A percentile compares a stretch with the other conserved stretches of the same genome.
These are phyloP conservation scores for Montipora sp. DNA, from an alignment of 64 coral and sea anemone species.

Conservation along the genomic window DNA sequence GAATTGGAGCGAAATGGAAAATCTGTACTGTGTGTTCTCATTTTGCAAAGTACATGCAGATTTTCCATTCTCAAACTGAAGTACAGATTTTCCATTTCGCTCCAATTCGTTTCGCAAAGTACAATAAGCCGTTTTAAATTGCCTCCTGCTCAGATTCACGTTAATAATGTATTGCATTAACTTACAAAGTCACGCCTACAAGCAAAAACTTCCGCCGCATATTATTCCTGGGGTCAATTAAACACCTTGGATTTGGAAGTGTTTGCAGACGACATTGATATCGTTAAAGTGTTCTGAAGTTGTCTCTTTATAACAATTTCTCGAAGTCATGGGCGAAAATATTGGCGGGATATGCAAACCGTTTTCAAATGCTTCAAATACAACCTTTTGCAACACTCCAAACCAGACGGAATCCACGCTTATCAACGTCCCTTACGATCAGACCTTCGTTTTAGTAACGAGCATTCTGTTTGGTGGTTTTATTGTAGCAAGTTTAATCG, in stretches of 20 bases:
- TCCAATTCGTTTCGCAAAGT: no score
- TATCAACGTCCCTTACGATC: neutral
- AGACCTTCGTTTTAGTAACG: neutral
- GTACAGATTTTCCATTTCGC: no score
- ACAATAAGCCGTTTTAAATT: neutral
- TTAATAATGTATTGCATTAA: neutral
- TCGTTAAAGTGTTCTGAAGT: no score
- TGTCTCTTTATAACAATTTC: neutral
- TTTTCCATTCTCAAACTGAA: no score
- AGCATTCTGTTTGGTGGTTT: slow-evolving; percentile 29
- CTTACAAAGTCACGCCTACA: neutral
- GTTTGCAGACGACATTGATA: neutral
- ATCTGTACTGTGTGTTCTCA: no score
- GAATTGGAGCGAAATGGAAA: no score
- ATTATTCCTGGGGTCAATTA: no score
- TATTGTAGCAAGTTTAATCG: slow-evolving; percentile 40
- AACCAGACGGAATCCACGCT: neutral
- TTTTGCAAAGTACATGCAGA: no score
- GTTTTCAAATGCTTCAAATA: neutral
- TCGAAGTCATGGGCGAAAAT: neutral
- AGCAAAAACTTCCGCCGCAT: no score
- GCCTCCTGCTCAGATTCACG: neutral
- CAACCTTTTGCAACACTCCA: neutral
- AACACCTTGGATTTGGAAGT: neutral
- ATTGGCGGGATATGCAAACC: neutral